Conservation (phyloP, 2,888 invertebrate genomes). For the Mythimna loreyi region DNA sequence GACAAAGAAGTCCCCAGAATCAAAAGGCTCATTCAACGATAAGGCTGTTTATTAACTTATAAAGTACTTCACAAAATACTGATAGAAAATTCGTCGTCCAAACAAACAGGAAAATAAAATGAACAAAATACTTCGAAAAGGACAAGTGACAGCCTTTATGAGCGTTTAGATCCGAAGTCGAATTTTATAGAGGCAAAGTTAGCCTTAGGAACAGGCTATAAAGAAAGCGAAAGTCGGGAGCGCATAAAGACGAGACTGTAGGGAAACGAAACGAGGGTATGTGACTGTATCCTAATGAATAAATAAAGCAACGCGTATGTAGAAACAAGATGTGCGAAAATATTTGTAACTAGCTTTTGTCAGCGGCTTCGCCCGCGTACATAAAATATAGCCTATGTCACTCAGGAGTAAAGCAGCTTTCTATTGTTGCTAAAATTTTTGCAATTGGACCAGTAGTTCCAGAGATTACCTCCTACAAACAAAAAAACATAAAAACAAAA, state of each 20-base stretch:
- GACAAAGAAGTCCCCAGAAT: slow-evolving; percentile 15
- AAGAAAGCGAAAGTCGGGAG: background rate
- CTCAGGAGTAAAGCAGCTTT: no score
- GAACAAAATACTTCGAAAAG: slow-evolving; percentile 51
- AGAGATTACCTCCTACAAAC: no score
- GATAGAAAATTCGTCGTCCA: slow-evolving; percentile 34
- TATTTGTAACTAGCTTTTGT: no score
- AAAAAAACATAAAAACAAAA: no score
- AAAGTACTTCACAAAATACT: slow-evolving; percentile 39
- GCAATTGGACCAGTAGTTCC: no score
- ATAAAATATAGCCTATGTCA: no score
- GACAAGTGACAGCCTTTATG: slow-evolving; percentile 51
- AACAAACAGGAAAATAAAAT: slow-evolving; percentile 58
- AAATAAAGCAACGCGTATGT: no score
- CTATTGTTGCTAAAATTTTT: no score
- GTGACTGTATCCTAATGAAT: background rate
- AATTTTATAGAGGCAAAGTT: slow-evolving; percentile 41
- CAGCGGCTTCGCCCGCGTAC: no score
- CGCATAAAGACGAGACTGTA: background rate
- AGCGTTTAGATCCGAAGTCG: slow-evolving; percentile 43
- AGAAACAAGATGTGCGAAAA: no score
- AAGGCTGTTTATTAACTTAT: slow-evolving; percentile 52
- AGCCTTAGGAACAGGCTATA: slow-evolving; percentile 10
- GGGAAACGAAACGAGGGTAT: background rate
- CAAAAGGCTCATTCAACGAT: slow-evolving; percentile 33